phyloP scores from a whole-genome alignment of 1,140 invertebrate species.

The Chrysomallon squamiferum region DNA sequence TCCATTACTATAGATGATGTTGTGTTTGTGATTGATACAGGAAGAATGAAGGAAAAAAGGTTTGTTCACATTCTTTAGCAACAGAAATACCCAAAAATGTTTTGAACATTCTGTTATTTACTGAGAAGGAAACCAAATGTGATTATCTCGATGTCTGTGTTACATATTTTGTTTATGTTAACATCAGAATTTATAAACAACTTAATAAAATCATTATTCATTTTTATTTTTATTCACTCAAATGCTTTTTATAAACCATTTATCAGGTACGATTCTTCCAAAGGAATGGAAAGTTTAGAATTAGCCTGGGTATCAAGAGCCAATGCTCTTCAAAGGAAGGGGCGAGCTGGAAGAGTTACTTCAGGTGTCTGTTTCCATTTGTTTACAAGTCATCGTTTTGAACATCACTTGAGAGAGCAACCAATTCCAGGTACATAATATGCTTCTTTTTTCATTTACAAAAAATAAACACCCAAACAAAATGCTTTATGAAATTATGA shows the following conservation, averaged over 20 bases:
- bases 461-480: no score
- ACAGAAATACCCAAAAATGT: no score
- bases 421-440: constrained; percentile 57
- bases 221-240: no score
- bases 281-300: constrained; percentile 77
- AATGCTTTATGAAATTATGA: no score
- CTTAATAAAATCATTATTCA: no score
- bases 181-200: no score
- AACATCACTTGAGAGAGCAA: constrained; percentile 53
- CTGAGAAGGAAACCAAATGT: no score
- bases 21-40: constrained; percentile 84
- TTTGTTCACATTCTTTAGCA: constrained; percentile 24
- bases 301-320: constrained; percentile 59
- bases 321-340: constrained; percentile 88
- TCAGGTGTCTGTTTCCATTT: constrained; percentile 89
- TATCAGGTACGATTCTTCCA: constrained; percentile 77
- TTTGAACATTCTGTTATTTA: no score
- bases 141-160: background rate
- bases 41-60: constrained; percentile 72
- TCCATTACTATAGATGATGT: constrained; percentile 90
- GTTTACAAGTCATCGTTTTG: constrained; percentile 72
- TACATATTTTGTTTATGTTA: no score
- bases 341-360: constrained; percentile 77
- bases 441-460: no score
- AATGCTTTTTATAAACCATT: no score